Percentiles rank a stretch among this genome's conserved stretches.
These are phyloP conservation scores for Okapia johnstoni DNA, from an alignment of 2,113 vertebrate genomes.

Conservation along the genomic window DNA sequence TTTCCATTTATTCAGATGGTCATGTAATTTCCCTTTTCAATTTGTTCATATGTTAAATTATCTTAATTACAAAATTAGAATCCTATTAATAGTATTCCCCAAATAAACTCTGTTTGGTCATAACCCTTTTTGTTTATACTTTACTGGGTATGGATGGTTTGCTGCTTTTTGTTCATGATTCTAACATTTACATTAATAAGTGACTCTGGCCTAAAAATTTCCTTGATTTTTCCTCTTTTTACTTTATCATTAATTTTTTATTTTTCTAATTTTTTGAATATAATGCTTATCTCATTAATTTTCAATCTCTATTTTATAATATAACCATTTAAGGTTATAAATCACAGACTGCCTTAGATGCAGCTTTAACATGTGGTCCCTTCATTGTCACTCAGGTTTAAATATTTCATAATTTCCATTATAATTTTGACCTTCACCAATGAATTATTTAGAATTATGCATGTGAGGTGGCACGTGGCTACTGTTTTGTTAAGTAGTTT, in stretches of 20 bases:
- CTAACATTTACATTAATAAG: background rate
- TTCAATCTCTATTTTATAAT: background rate
- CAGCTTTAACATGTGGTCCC: background rate
- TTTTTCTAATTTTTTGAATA: background rate
- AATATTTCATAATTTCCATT: slow-evolving; percentile 47
- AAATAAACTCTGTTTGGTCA: background rate
- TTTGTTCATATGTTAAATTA: background rate
- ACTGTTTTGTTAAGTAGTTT: slow-evolving; percentile 6
- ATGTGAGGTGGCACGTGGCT: background rate
- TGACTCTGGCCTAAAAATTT: background rate
- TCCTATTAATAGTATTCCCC: background rate
- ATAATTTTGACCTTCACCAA: background rate
- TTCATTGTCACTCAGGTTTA: slow-evolving; percentile 26
- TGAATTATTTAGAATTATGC: slow-evolving; percentile 21
- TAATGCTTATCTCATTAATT: slow-evolving; percentile 11
- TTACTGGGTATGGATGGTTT: background rate
- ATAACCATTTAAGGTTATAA: slow-evolving; percentile 34
- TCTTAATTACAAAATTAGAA: background rate
- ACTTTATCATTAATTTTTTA: background rate
- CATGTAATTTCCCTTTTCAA: background rate
- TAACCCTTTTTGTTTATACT: background rate
- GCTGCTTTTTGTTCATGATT: background rate
- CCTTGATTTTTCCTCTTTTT: slow-evolving; percentile 2
- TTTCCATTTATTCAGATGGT: background rate
- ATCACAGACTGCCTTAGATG: background rate